phyloP scores from a whole-genome alignment of 2,888 invertebrate species.

The Troides helena region DNA sequence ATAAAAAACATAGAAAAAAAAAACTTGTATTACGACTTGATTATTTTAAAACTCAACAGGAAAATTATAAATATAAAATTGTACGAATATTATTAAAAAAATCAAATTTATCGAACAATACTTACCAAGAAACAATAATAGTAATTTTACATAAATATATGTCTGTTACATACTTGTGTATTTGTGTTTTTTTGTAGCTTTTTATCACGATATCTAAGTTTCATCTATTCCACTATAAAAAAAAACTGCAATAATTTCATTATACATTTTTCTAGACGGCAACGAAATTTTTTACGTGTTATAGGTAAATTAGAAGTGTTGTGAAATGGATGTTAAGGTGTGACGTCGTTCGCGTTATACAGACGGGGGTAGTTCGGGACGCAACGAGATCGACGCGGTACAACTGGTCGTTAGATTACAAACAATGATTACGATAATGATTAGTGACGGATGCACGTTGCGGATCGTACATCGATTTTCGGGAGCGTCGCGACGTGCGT shows the following conservation, averaged over 20 bases:
- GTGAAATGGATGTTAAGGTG: background rate
- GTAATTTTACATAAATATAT: background rate
- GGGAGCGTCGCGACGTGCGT: constrained; percentile 68
- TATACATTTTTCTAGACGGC: background rate
- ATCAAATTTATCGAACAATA: background rate
- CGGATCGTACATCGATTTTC: constrained; percentile 79
- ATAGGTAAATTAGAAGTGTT: background rate
- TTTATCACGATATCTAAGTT: background rate
- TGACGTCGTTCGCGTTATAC: constrained; percentile 24
- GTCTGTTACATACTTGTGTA: background rate
- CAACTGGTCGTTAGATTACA: constrained; percentile 53
- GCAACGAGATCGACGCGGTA: constrained; percentile 55
- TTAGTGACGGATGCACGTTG: constrained; percentile 64
- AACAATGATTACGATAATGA: constrained; percentile 58
- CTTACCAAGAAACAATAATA: background rate
- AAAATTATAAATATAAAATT: background rate
- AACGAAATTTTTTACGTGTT: background rate
- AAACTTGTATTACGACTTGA: background rate
- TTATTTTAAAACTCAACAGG: background rate
- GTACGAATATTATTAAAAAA: too few relatives aligned
- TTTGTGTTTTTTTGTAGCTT: background rate
- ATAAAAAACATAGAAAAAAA: constrained; percentile 8
- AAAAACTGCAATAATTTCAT: background rate
- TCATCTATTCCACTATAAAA: background rate
- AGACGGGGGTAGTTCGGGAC: constrained; percentile 52